These are phyloP conservation scores for Helobdella robusta DNA, from an alignment of 2,888 invertebrate genomes.

Conservation along the genomic window DNA sequence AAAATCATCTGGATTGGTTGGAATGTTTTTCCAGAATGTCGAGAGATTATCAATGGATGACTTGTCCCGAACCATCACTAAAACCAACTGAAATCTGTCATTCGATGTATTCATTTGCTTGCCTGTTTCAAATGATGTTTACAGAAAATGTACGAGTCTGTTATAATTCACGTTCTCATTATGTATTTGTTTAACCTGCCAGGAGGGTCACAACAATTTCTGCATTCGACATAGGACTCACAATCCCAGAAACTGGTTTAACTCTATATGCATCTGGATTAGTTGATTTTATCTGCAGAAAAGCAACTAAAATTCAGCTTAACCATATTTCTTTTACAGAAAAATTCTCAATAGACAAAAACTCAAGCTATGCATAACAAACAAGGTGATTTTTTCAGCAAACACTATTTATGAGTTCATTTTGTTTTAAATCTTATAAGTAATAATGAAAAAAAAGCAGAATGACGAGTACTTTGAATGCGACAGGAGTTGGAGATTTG, in stretches of 20 bases:
- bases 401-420: too few species aligned
- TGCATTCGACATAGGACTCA: conserved; percentile 59
- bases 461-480: too few species aligned
- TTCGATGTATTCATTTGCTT: conserved; percentile 5
- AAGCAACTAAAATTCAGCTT: background rate
- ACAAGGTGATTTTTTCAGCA: too few species aligned
- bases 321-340: too few species aligned
- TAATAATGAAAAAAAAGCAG: too few species aligned
- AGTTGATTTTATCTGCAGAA: conserved; percentile 75
- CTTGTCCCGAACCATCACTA: conserved; percentile 59
- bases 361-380: too few species aligned
- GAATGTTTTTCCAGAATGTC: conserved; percentile 38
- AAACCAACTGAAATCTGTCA: conserved; percentile 82
- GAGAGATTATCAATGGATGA: conserved; percentile 37
- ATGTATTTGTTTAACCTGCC: conserved; percentile 46
- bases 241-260: conserved; percentile 71
- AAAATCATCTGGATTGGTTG: conserved; percentile 27
- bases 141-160: background rate
- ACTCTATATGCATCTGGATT: conserved; percentile 90
- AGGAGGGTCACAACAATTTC: conserved; percentile 65
- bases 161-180: background rate
- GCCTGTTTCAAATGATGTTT: background rate
- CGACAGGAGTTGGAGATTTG: too few species aligned
- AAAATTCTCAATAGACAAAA: background rate
- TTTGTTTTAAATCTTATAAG: too few species aligned